Percentiles rank a stretch among this genome's conserved stretches.
Conservation (phyloP, 1,140 invertebrate species). For the Diabrotica virgifera region DNA sequence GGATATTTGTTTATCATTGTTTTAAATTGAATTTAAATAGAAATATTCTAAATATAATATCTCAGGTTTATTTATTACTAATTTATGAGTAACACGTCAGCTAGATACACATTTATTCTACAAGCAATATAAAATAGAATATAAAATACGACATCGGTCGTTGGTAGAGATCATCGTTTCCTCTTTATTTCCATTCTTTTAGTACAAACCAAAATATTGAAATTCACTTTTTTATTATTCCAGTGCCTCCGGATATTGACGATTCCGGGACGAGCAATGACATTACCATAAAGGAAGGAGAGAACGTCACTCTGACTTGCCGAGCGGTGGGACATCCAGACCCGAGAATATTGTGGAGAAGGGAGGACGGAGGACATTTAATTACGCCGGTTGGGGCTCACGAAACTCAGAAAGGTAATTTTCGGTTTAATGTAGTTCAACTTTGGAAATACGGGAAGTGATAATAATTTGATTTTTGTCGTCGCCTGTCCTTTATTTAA, state of each 20-base stretch:
- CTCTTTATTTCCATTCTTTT: neutral
- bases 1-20: too few relatives aligned
- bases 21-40: too few relatives aligned
- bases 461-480: neutral
- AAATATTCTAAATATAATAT: too few relatives aligned
- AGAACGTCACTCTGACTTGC: slow-evolving; percentile 66
- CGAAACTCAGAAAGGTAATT: slow-evolving; percentile 43
- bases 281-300: slow-evolving; percentile 61
- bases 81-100: too few relatives aligned
- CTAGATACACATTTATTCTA: too few relatives aligned
- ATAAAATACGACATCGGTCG: too few relatives aligned
- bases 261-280: slow-evolving; percentile 61
- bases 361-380: slow-evolving; percentile 52
- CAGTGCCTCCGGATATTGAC: slow-evolving; percentile 64
- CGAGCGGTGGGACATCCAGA: slow-evolving; percentile 59
- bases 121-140: too few relatives aligned
- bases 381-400: slow-evolving; percentile 42
- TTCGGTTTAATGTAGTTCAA: neutral
- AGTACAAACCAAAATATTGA: slow-evolving; percentile 11
- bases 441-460: too few relatives aligned
- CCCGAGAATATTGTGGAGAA: slow-evolving; percentile 56
- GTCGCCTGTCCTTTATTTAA: neutral
- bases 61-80: too few relatives aligned
- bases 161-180: too few relatives aligned
- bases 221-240: slow-evolving; percentile 40